These are phyloP conservation scores for Monomorium pharaonis DNA, from an alignment of 1,140 invertebrate species.

Conservation along the genomic window DNA sequence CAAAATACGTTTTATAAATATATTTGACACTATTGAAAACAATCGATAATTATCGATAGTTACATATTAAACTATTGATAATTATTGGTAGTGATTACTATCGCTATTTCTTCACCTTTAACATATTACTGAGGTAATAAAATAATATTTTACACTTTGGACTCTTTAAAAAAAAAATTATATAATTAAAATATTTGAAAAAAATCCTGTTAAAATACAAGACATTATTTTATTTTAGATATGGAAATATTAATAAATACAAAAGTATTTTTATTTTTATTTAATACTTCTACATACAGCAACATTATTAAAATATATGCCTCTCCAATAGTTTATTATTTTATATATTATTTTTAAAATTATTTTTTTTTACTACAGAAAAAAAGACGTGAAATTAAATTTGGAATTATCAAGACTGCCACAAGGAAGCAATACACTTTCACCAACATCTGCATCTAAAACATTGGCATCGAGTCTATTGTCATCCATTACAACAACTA, in stretches of 20 bases:
- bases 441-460: constrained; percentile 80
- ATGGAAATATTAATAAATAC: constrained; percentile 4
- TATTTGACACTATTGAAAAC: no score
- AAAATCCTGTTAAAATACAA: background rate
- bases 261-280: background rate
- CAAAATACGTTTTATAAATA: no score
- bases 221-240: constrained; percentile 7
- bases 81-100: no score
- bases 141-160: background rate
- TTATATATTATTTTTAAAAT: constrained; percentile 37
- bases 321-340: constrained; percentile 4
- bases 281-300: background rate
- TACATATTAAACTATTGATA: no score
- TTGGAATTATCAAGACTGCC: constrained; percentile 82
- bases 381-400: constrained; percentile 83
- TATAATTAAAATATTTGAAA: background rate
- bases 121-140: background rate
- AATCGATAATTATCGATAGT: no score
- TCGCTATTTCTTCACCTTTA: no score
- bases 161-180: background rate
- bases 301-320: background rate
- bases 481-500: constrained; percentile 81
- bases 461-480: constrained; percentile 81
- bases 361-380: constrained; percentile 75
- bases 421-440: constrained; percentile 82